Evolutionary conservation across 2,797 vertebrate genomes (phyloP).

Genomic region (Poeciliopsis turneri): DNA sequence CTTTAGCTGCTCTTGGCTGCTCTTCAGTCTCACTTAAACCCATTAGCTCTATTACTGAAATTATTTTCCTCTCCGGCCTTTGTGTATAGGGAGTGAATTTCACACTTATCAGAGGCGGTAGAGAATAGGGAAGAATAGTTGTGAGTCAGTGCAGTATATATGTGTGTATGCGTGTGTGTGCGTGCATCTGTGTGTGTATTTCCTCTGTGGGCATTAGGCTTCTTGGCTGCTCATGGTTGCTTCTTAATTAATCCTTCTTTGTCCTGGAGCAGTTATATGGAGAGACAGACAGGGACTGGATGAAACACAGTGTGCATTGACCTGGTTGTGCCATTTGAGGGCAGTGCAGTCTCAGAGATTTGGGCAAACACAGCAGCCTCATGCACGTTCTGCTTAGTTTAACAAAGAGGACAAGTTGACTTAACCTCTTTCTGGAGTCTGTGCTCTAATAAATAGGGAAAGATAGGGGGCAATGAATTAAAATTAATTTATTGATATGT

Average conservation of each 20-base stretch:
- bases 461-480: background rate
- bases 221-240: constrained; percentile 82
- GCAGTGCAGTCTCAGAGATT: constrained; percentile 88
- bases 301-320: constrained; percentile 72
- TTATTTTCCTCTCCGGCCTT: constrained; percentile 83
- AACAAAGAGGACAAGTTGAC: constrained; percentile 54
- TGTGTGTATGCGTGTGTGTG: constrained; percentile 34
- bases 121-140: constrained; percentile 78
- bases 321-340: constrained; percentile 84
- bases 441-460: constrained; percentile 1
- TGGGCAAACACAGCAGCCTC: constrained; percentile 38
- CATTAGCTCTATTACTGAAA: constrained; percentile 90
- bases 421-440: constrained; percentile 24
- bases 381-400: constrained; percentile 29
- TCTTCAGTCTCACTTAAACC: constrained; percentile 88
- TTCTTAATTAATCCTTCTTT: constrained; percentile 84
- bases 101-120: constrained; percentile 86
- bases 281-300: constrained; percentile 49
- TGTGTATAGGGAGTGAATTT: constrained; percentile 87
- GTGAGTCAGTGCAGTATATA: constrained; percentile 66
- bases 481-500: background rate
- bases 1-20: constrained; percentile 82
- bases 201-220: constrained; percentile 64
- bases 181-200: constrained; percentile 14
- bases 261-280: constrained; percentile 71